These are phyloP conservation scores for Parauchenoglanis ngamensis DNA, from an alignment of 2,797 vertebrate species.

Conservation along the genomic window DNA sequence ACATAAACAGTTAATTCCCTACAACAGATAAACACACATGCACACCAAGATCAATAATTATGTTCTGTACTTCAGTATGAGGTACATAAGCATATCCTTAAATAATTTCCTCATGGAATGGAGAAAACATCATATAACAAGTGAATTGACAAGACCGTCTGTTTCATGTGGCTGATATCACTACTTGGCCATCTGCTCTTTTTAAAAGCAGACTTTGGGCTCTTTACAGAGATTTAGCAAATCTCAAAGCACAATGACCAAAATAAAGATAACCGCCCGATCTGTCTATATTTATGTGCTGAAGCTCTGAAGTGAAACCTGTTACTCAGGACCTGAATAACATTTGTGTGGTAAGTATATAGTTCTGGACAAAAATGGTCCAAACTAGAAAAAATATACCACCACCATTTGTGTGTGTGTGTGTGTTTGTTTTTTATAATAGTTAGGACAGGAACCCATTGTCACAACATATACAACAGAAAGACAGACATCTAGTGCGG, in stretches of 20 bases:
- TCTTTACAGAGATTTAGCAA: neutral
- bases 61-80: neutral
- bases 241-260: neutral
- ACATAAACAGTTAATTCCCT: neutral
- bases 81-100: neutral
- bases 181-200: constrained; percentile 16
- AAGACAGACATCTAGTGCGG: constrained; percentile 20
- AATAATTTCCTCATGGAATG: constrained; percentile 4
- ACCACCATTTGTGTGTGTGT: neutral
- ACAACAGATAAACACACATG: neutral
- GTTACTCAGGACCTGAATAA: neutral
- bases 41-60: neutral
- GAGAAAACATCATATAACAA: constrained; percentile 10
- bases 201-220: neutral
- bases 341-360: neutral
- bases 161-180: constrained; percentile 17
- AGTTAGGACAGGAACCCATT: neutral
- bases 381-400: neutral
- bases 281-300: neutral
- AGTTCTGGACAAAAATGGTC: neutral
- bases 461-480: neutral
- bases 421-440: neutral
- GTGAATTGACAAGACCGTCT: neutral
- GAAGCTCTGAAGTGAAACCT: neutral
- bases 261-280: neutral